Conservation (phyloP, 2,113 vertebrate genomes). For the Megaceryle torquata region DNA sequence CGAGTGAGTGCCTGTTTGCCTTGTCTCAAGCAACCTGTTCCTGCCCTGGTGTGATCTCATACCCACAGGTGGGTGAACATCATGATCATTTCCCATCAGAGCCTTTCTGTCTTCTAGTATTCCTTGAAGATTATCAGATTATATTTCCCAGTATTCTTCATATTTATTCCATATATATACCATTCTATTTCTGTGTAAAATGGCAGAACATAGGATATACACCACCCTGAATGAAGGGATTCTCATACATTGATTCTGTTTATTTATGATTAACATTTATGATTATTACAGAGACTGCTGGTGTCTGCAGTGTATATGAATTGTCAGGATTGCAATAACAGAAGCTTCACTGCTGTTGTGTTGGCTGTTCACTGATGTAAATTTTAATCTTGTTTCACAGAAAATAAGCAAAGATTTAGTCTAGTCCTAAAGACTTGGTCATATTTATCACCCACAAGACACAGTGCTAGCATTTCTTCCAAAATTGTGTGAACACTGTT, state of each 20-base stretch:
- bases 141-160: background rate
- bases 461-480: background rate
- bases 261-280: background rate
- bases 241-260: background rate
- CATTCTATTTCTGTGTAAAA: background rate
- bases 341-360: background rate
- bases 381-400: background rate
- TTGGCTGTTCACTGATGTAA: background rate
- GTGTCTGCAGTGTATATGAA: background rate
- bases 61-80: background rate
- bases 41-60: background rate
- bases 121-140: background rate
- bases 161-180: background rate
- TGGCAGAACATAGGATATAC: background rate
- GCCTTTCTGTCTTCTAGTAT: background rate
- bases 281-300: background rate
- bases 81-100: background rate
- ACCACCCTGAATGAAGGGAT: accelerated
- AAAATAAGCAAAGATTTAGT: background rate
- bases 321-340: background rate
- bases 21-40: background rate
- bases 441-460: background rate
- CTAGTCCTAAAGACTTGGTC: background rate
- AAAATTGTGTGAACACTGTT: background rate
- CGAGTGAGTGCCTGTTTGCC: accelerated